Evolutionary conservation across 2,888 invertebrate genomes (phyloP).

Genomic region (Corythucha ciliata): DNA sequence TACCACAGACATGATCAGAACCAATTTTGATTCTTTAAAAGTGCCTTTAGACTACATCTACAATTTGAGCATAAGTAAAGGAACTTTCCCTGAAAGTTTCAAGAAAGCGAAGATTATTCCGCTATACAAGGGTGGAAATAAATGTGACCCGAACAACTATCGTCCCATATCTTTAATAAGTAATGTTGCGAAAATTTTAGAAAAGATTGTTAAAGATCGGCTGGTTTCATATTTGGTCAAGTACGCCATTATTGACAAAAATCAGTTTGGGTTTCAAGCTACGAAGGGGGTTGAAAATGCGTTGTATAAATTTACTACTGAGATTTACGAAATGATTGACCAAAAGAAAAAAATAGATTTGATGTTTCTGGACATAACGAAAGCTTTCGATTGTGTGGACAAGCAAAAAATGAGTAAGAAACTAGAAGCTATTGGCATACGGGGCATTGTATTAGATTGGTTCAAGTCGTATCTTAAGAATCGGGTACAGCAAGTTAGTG

Average conservation of each 20-base stretch:
- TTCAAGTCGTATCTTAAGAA: no score
- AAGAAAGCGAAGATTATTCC: conserved; percentile 5
- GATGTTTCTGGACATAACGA: neutral
- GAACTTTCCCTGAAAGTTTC: conserved; percentile 4
- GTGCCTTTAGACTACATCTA: conserved; percentile 30
- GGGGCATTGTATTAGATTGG: conserved; percentile 3
- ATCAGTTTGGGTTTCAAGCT: conserved; percentile 1
- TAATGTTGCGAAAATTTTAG: conserved; percentile 4
- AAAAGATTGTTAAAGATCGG: neutral
- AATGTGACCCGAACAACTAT: neutral
- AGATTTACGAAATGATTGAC: neutral
- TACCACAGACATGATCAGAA: neutral
- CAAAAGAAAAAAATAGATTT: neutral
- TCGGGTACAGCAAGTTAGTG: no score
- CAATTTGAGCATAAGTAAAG: conserved; percentile 6
- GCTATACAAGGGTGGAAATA: neutral
- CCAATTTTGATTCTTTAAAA: neutral
- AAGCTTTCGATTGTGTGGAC: conserved; percentile 6
- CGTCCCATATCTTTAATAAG: conserved; percentile 2
- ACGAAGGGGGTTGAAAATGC: conserved; percentile 4
- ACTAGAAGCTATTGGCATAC: neutral
- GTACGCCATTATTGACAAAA: neutral
- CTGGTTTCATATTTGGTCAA: neutral
- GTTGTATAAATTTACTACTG: neutral
- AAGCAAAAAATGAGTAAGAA: neutral